phyloP scores from a whole-genome alignment of 2,888 invertebrate species.

The Tetragonula carbonaria region DNA sequence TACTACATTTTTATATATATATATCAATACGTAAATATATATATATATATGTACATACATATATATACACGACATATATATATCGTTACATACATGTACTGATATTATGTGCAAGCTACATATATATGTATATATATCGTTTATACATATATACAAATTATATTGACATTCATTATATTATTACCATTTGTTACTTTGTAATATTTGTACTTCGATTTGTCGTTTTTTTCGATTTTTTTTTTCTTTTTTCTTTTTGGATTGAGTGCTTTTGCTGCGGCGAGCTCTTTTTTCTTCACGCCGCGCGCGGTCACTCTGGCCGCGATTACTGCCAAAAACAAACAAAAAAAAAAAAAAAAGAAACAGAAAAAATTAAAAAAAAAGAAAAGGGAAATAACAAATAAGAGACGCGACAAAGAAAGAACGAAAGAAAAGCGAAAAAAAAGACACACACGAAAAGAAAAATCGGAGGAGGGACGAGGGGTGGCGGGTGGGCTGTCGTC shows the following conservation, averaged over 20 bases:
- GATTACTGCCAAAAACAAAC: slow-evolving; percentile 9
- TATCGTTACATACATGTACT: slow-evolving; percentile 84
- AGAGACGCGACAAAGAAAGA: neutral
- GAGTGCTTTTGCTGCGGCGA: slow-evolving; percentile 72
- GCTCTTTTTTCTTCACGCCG: slow-evolving; percentile 53
- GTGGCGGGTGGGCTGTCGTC: slow-evolving; percentile 50
- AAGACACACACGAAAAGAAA: neutral
- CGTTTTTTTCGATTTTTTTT: slow-evolving; percentile 65
- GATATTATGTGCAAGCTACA: slow-evolving; percentile 64
- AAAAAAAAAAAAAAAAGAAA: neutral
- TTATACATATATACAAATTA: slow-evolving; percentile 64
- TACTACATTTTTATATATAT: slow-evolving; percentile 82
- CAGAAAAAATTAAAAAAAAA: neutral
- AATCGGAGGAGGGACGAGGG: slow-evolving; percentile 53
- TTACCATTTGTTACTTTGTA: slow-evolving; percentile 69
- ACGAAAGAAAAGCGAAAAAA: neutral
- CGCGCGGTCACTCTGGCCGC: slow-evolving; percentile 46
- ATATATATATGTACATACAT: slow-evolving; percentile 62
- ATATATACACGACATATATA: slow-evolving; percentile 78
- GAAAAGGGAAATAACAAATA: neutral
- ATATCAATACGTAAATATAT: slow-evolving; percentile 61
- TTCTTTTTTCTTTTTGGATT: slow-evolving; percentile 66
- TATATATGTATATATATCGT: slow-evolving; percentile 66
- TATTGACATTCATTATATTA: slow-evolving; percentile 71
- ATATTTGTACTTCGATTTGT: slow-evolving; percentile 74